Base-by-base conservation (phyloP, 2,888 invertebrate species). In the Lucinisca nassula region DNA sequence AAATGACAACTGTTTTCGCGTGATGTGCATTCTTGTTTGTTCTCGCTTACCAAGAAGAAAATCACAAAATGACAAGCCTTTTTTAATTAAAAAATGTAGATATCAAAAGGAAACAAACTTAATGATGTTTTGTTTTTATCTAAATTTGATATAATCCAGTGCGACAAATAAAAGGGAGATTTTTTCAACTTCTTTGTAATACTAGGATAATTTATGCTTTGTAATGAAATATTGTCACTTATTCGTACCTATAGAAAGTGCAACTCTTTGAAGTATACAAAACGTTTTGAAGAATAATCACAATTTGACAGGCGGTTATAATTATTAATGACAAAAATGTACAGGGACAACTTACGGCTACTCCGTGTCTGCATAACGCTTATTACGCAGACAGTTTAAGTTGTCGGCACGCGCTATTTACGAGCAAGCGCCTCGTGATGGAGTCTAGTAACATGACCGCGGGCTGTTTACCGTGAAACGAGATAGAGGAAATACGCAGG, bases 351-450 rank as follows among this genome's bases (percentile, higher is more conserved):
- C 61, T 37, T 77, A 55, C 84, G 89, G 89, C 89, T 86, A 89
- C 89, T 72, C 40, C 17, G 67, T 76, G 89, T 89, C 89, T 89
- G 82, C 55, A 12, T 32, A 82, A 45, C 72, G 88, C 73, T 86
- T 81, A 38, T 49, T 21, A 76, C 24, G 79, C 86, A 89, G 89
- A 89, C 89, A 86, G 82, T 79, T 51, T 78, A 45, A 27, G 49
- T 75, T 79, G 75, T 67, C 61, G 51, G 84, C 84, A 79, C 82
- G 84, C 86, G 87, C 87, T 78, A 89, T 89, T 89, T 89, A 89
- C 75, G 84, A 84, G 51, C 82, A 75, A 67, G 83, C 82, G 70
- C 73, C 70, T 72, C 38, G 81, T 78, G 30, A 58, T 72, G 86
- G 89, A 89, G 89, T 86, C 89, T 83, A 85, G 14, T 35, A 75